These are phyloP conservation scores for Xanthostigma xanthostigma DNA, from an alignment of 2,888 invertebrate species.

Conservation along the genomic window DNA sequence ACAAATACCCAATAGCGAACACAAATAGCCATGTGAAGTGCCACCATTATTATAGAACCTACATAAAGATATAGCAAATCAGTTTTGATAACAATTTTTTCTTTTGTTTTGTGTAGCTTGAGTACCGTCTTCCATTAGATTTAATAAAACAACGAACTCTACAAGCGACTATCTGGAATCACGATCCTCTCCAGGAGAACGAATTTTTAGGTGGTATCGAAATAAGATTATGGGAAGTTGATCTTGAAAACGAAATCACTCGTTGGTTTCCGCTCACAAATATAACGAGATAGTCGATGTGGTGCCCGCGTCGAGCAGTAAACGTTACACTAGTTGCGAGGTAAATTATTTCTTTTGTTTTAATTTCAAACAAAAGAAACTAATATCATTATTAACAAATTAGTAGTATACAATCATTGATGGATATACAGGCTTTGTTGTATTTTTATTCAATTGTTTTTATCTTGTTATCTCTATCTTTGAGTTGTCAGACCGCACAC, in stretches of 20 bases:
- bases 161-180: slow-evolving; percentile 92
- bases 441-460: no score
- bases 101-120: slow-evolving; percentile 40
- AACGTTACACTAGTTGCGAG: no score
- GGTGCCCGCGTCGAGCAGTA: background rate
- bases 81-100: slow-evolving; percentile 4
- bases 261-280: slow-evolving; percentile 69
- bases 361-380: no score
- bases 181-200: slow-evolving; percentile 86
- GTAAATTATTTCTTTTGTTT: no score
- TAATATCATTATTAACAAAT: no score
- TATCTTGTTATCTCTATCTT: no score
- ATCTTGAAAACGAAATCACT: slow-evolving; percentile 61
- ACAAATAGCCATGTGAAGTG: no score
- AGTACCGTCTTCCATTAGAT: slow-evolving; percentile 73
- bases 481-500: no score
- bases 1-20: no score
- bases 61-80: background rate
- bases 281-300: slow-evolving; percentile 21
- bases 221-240: slow-evolving; percentile 55
- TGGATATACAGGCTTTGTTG: no score
- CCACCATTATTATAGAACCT: no score
- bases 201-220: slow-evolving; percentile 88
- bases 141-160: slow-evolving; percentile 57
- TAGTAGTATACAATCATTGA: no score